phyloP scores from a whole-genome alignment of 2,113 vertebrate genomes.

The Saiga tatarica region DNA sequence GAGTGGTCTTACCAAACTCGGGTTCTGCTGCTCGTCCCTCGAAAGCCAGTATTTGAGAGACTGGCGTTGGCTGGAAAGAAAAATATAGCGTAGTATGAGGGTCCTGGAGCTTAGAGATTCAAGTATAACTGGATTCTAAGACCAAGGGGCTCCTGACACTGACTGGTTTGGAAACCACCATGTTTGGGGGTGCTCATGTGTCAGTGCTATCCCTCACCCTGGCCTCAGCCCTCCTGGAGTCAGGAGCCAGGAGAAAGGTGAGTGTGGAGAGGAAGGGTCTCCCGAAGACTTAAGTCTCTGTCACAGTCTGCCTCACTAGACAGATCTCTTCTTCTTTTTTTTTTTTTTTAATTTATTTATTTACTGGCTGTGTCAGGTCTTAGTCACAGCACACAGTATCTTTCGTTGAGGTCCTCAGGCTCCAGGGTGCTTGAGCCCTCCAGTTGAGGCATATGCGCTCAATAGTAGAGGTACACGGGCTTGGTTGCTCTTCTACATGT shows the following conservation, averaged over 20 bases:
- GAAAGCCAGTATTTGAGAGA: not conserved
- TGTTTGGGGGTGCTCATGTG: fast-evolving
- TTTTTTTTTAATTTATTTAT: not conserved
- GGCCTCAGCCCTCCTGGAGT: not conserved
- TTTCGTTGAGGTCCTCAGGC: not conserved
- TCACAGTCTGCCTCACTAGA: not conserved
- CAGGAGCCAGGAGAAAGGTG: not conserved
- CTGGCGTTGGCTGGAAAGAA: not conserved
- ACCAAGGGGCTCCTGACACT: not conserved
- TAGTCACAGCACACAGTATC: not conserved
- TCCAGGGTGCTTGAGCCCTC: not conserved
- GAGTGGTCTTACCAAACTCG: not conserved
- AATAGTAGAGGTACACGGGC: not conserved
- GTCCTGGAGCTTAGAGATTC: not conserved
- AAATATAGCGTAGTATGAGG: not conserved
- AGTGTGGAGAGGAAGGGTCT: not conserved
- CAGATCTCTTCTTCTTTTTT: not conserved
- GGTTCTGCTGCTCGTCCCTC: fast-evolving
- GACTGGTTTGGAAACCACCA: not conserved
- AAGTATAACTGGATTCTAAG: not conserved
- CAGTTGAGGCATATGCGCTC: not conserved
- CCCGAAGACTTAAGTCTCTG: not conserved
- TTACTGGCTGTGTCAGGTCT: not conserved
- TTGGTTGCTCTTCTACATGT: not conserved
- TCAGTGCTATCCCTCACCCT: fast-evolving